Percentiles rank a stretch among this genome's conserved stretches.
Evolutionary conservation across 2,888 invertebrate species (phyloP).

Genomic region (Eupithecia pulchellata): DNA sequence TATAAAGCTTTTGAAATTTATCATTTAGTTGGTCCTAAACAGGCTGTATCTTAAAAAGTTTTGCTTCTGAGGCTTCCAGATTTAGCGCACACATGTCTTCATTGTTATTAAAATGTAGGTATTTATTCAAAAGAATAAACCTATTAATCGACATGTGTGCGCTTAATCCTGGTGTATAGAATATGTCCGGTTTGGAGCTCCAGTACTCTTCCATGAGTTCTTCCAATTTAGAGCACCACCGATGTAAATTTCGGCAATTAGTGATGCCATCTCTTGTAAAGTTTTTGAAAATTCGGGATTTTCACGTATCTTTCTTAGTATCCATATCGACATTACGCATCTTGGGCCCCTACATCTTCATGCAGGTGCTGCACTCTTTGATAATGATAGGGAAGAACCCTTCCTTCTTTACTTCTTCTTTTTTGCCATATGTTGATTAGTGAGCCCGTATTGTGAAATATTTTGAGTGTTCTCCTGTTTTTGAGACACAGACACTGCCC

Average conservation of each 20-base stretch:
- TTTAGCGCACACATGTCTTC: slow-evolving; percentile 1
- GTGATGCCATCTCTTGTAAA: too few species aligned
- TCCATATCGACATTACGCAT: too few species aligned
- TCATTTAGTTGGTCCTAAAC: neutral
- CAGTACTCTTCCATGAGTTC: too few species aligned
- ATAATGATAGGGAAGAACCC: too few species aligned
- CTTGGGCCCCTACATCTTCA: too few species aligned
- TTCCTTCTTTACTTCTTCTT: too few species aligned
- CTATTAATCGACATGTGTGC: slow-evolving; percentile 10
- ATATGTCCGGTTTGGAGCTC: slow-evolving; percentile 1
- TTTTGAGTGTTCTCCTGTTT: neutral
- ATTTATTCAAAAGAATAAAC: neutral
- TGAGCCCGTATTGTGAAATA: slow-evolving; percentile 1
- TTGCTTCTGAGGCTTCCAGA: neutral
- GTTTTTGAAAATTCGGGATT: too few species aligned
- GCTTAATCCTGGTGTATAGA: neutral
- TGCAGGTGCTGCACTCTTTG: too few species aligned
- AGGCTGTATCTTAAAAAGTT: neutral
- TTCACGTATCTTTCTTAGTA: too few species aligned
- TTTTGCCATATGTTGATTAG: slow-evolving; percentile 6
- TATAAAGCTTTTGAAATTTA: neutral
- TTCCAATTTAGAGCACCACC: too few species aligned
- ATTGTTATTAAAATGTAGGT: slow-evolving; percentile 1
- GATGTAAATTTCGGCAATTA: too few species aligned
- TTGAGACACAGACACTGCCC: neutral